phyloP scores from a whole-genome alignment of 2,888 invertebrate species.

The Meteorus cinctellus region DNA sequence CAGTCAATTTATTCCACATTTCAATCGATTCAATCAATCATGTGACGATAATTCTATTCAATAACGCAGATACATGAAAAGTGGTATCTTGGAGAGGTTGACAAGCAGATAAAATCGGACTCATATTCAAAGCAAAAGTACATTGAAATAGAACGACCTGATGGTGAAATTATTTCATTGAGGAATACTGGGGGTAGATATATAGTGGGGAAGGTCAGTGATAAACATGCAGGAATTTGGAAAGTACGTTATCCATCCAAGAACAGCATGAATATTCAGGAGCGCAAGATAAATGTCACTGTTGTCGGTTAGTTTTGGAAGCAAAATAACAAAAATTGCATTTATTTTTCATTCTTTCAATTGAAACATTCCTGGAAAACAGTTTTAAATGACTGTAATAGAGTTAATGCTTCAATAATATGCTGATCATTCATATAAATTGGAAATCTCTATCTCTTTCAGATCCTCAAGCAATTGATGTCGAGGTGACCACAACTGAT shows the following conservation, averaged over 20 bases:
- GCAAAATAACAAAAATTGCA: no score
- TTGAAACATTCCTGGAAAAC: no score
- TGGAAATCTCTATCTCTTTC: not conserved
- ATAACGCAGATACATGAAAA: slow-evolving; percentile 12
- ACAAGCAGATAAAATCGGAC: not conserved
- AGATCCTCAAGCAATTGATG: slow-evolving; percentile 25
- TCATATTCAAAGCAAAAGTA: not conserved
- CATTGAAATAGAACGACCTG: slow-evolving; percentile 51
- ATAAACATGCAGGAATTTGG: slow-evolving; percentile 62
- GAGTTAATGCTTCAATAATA: no score
- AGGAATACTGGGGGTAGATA: slow-evolving; percentile 52
- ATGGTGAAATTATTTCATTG: slow-evolving; percentile 51
- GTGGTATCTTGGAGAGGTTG: slow-evolving; percentile 51
- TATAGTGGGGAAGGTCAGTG: slow-evolving; percentile 52
- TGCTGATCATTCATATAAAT: no score
- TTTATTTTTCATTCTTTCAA: no score
- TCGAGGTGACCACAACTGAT: slow-evolving; percentile 16
- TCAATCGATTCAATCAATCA: not conserved
- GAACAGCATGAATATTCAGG: slow-evolving; percentile 46
- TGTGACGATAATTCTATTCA: not conserved
- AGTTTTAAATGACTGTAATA: no score
- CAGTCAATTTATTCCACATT: not conserved
- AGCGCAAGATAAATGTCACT: slow-evolving; percentile 51
- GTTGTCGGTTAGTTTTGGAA: slow-evolving; percentile 54
- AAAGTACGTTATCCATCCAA: slow-evolving; percentile 55